Conservation (phyloP, 2,888 invertebrate species). For the Microplitis manilae region DNA sequence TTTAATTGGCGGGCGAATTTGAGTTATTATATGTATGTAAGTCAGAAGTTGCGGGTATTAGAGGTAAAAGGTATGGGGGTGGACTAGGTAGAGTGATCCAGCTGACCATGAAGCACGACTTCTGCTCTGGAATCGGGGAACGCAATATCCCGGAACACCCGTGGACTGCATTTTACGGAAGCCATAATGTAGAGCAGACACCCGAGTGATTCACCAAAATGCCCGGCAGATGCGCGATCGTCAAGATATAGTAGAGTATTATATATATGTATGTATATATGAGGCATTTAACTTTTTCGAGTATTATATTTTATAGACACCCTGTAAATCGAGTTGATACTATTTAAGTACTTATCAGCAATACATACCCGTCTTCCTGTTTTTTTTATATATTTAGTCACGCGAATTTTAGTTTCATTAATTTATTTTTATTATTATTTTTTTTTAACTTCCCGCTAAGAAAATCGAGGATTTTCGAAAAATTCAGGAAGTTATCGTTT, state of each 20-base stretch:
- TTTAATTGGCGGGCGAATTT: conserved; percentile 7
- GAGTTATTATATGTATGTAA: not conserved
- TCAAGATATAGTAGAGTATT: conserved; percentile 58
- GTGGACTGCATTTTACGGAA: conserved; percentile 57
- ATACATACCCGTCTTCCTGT: not conserved
- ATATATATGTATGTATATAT: conserved; percentile 13
- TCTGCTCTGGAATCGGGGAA: conserved; percentile 40
- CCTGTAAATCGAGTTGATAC: not conserved
- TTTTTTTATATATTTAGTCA: conserved; percentile 4
- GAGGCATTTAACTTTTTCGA: conserved; percentile 54
- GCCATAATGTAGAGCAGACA: conserved; percentile 63
- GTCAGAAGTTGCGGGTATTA: not conserved
- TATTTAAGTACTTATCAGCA: not conserved
- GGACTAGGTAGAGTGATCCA: conserved; percentile 46
- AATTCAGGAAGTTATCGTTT: too few species aligned
- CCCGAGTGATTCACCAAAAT: conserved; percentile 67
- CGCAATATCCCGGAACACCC: conserved; percentile 67
- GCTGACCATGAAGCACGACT: conserved; percentile 57
- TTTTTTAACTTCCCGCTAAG: too few species aligned
- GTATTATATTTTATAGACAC: conserved; percentile 12
- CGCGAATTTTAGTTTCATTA: conserved; percentile 20
- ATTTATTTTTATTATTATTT: conserved; percentile 14
- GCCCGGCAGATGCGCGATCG: conserved; percentile 70
- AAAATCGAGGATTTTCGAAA: too few species aligned
- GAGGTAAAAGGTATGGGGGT: too few species aligned